These are phyloP conservation scores for Diarsia mendica DNA, from an alignment of 2,888 invertebrate genomes.

Conservation along the genomic window DNA sequence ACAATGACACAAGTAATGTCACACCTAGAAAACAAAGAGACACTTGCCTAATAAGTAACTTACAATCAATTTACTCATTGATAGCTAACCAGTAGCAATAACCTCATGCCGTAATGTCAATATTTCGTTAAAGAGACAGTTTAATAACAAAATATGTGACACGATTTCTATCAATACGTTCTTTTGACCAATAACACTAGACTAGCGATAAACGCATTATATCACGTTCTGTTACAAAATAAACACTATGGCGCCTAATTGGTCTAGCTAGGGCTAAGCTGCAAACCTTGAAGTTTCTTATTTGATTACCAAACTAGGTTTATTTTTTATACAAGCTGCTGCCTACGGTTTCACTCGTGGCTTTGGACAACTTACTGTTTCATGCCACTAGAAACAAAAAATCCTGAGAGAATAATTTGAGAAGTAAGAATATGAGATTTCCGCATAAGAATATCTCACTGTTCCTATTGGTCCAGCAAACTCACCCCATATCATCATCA, in stretches of 20 bases:
- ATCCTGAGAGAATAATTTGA: not conserved
- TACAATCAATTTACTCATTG: constrained; percentile 23
- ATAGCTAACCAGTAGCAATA: constrained; percentile 27
- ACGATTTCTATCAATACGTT: constrained; percentile 6
- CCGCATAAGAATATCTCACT: not conserved
- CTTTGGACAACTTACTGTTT: not conserved
- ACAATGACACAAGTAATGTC: not conserved
- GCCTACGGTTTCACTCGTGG: not conserved
- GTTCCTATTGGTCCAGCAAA: not conserved
- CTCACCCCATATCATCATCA: not conserved
- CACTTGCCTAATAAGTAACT: constrained; percentile 20
- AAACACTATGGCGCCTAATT: constrained; percentile 15
- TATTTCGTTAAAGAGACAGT: constrained; percentile 20
- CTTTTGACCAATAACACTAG: constrained; percentile 32
- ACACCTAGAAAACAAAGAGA: constrained; percentile 4
- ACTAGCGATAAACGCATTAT: constrained; percentile 3
- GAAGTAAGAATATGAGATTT: not conserved
- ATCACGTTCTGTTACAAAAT: constrained; percentile 58
- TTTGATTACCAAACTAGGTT: constrained; percentile 14
- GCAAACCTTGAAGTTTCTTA: constrained; percentile 33
- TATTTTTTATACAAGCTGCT: constrained; percentile 1
- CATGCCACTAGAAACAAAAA: not conserved
- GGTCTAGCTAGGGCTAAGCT: constrained; percentile 8
- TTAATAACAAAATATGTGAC: constrained; percentile 11
- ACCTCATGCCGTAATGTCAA: constrained; percentile 36